Evolutionary conservation across 2,888 invertebrate species (phyloP).

Genomic region (Brachyopa scutellaris): DNA sequence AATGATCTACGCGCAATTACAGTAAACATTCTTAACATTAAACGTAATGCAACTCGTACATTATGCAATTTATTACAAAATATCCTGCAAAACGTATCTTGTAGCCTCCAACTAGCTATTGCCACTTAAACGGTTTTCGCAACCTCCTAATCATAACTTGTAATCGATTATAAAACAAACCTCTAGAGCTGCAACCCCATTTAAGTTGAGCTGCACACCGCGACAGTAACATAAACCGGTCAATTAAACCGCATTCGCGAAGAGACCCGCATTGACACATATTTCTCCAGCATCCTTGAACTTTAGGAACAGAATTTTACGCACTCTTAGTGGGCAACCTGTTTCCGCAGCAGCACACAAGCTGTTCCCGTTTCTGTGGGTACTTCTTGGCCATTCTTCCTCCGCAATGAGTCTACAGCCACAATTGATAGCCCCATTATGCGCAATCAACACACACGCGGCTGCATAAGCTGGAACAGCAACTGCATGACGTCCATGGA

Average conservation of each 20-base stretch:
- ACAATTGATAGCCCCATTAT: constrained; percentile 65
- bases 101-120: neutral
- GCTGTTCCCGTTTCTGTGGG: constrained; percentile 1
- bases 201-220: constrained; percentile 1
- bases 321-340: constrained; percentile 45
- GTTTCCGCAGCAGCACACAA: constrained; percentile 27
- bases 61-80: constrained; percentile 33
- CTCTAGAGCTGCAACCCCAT: constrained; percentile 27
- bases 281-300: constrained; percentile 32
- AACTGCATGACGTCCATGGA: constrained; percentile 7
- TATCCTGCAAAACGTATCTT: neutral
- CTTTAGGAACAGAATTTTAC: constrained; percentile 24
- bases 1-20: neutral
- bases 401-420: constrained; percentile 51
- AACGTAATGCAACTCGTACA: constrained; percentile 1
- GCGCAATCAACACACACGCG: constrained; percentile 59
- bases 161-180: constrained; percentile 55
- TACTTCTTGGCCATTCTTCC: constrained; percentile 43
- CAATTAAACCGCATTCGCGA: constrained; percentile 61
- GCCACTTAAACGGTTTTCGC: constrained; percentile 27
- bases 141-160: constrained; percentile 42
- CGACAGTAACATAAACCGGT: constrained; percentile 51
- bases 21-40: neutral
- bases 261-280: constrained; percentile 62
- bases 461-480: constrained; percentile 9